Evolutionary conservation across 2,113 vertebrate species (phyloP).

Genomic region (Vombatus ursinus): DNA sequence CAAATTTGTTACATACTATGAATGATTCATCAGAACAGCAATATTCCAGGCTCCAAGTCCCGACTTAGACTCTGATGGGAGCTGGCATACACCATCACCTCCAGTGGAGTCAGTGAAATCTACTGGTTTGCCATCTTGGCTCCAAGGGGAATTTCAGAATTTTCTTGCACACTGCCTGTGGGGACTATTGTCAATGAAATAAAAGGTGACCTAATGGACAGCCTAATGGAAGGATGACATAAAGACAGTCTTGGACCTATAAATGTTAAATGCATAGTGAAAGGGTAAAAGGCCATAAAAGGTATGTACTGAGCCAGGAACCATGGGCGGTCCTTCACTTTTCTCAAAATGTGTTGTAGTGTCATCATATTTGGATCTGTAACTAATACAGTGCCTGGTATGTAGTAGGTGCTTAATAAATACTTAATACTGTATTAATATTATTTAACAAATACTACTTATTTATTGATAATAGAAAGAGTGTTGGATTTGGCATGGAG

Average conservation of each 20-base stretch:
- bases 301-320: neutral
- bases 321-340: neutral
- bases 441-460: too few species aligned
- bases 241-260: neutral
- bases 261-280: neutral
- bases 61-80: neutral
- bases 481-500: neutral
- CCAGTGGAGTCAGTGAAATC: neutral
- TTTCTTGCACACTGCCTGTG: neutral
- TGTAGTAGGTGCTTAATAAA: neutral
- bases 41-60: neutral
- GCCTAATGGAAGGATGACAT: neutral
- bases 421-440: neutral
- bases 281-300: neutral
- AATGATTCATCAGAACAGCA: neutral
- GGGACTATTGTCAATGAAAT: neutral
- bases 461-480: neutral
- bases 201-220: neutral
- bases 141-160: neutral
- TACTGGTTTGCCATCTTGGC: neutral
- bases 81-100: neutral
- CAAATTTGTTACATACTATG: neutral
- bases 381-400: neutral
- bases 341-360: neutral
- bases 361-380: neutral